phyloP scores from a whole-genome alignment of 2,888 invertebrate genomes.

The Stegana nigrithorax region DNA sequence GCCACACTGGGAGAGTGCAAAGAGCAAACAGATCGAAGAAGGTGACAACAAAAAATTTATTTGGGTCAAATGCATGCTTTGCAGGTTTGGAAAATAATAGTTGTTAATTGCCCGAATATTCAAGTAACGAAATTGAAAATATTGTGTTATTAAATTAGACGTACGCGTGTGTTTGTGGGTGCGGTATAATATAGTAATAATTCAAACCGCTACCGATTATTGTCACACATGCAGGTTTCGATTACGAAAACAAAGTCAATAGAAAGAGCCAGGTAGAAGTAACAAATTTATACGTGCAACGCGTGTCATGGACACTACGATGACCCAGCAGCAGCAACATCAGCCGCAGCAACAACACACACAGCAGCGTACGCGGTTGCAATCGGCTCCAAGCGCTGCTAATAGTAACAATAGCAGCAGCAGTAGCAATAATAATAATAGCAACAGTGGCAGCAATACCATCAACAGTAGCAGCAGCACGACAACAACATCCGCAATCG shows the following conservation, averaged over 20 bases:
- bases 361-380: slow-evolving; percentile 35
- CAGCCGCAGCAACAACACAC: slow-evolving; percentile 36
- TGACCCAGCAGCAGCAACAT: slow-evolving; percentile 16
- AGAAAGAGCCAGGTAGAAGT: slow-evolving; percentile 29
- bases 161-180: neutral
- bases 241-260: slow-evolving; percentile 24
- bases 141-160: too few relatives aligned
- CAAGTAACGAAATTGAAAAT: neutral
- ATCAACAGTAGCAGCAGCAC: slow-evolving; percentile 20
- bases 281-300: neutral
- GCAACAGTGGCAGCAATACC: slow-evolving; percentile 19
- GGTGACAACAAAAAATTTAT: slow-evolving; percentile 8
- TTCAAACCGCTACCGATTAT: neutral
- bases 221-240: slow-evolving; percentile 11
- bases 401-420: slow-evolving; percentile 2
- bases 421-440: slow-evolving; percentile 24
- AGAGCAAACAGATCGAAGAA: slow-evolving; percentile 10
- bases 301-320: slow-evolving; percentile 34
- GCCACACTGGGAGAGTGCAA: neutral
- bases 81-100: neutral
- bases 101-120: neutral
- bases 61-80: slow-evolving; percentile 23
- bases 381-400: slow-evolving; percentile 28
- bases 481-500: slow-evolving; percentile 22
- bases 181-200: neutral